These are phyloP conservation scores for Rhopalosiphum padi DNA, from an alignment of 1,140 invertebrate species.

Conservation along the genomic window DNA sequence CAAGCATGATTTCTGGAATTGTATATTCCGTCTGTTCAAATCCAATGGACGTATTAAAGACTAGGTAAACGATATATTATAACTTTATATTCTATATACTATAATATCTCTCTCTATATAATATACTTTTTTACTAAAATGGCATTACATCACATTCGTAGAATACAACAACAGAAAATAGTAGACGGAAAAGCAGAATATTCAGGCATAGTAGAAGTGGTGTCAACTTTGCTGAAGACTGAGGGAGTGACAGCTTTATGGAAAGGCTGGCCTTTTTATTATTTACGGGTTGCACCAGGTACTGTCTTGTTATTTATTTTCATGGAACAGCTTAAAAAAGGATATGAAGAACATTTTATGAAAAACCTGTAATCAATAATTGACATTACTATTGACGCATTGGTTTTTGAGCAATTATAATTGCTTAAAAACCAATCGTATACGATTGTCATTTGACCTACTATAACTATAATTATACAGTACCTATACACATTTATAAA, in stretches of 20 bases:
- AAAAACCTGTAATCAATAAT: not conserved
- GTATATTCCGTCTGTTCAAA: constrained; percentile 96
- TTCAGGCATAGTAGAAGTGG: constrained; percentile 86
- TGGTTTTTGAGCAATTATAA: too few relatives aligned
- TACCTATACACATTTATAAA: too few relatives aligned
- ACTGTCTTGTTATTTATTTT: constrained; percentile 99
- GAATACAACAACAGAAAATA: constrained; percentile 97
- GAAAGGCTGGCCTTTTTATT: constrained; percentile 99
- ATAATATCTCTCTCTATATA: too few relatives aligned
- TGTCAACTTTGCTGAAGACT: constrained; percentile 81
- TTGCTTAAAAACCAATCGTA: too few relatives aligned
- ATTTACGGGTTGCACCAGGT: constrained; percentile 92
- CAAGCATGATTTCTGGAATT: constrained; percentile 97
- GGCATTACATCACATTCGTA: constrained; percentile 62
- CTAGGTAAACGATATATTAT: constrained; percentile 66
- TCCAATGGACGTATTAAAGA: constrained; percentile 99
- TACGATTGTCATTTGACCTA: too few relatives aligned
- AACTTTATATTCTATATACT: not conserved
- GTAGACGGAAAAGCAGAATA: constrained; percentile 94
- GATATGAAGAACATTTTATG: constrained; percentile 58
- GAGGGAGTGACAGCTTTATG: constrained; percentile 96
- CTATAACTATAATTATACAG: too few relatives aligned
- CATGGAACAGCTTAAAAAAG: constrained; percentile 87
- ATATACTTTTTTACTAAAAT: not conserved
- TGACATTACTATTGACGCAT: not conserved